Evolutionary conservation across 2,797 vertebrate genomes (phyloP), one percentile per base, ranked within the genome.

Genomic region (Lateolabrax maculatus): DNA sequence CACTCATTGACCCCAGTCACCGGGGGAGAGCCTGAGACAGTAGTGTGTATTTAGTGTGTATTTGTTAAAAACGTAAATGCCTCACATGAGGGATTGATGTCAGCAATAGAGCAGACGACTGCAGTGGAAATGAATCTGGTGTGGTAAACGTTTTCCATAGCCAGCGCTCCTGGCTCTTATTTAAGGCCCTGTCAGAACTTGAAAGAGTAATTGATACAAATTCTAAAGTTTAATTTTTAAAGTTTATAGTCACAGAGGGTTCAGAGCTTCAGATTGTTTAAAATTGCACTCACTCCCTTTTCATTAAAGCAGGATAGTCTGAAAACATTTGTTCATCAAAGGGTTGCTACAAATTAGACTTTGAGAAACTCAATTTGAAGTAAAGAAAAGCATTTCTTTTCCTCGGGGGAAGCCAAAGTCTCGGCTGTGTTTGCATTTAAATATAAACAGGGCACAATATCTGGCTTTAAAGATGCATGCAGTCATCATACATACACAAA

Each of bases 301-400:
- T 93, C 93, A 94, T 94, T 94, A 94, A 90, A 94, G 93, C 84
- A 88, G 89, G 89, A 93, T 88, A 88, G 92, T 94, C 92, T 93
- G 90, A 93, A 93, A 94, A 93, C 92, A 93, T 93, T 93, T 92
- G 90, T 91, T 94, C 93, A 94, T 95, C 93, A 94, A 94, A 95
- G 93, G 92, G 88, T 85, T 91, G 92, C 91, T 89, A 89, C 91
- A 93, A 93, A 95, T 95, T 94, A 94, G 92, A 91, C 90, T 94
- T 91, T 87, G 92, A 91, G 92, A 93, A 94, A 94, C 92, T 94
- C 90, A 90, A 91, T 94, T 95, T 93, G 90, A 93, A 94, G 92
- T 79, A 89, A 94, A 94, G 89, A 92, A 92, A 94, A 91, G 85
- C 63, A 72, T 89, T 89, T 89, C 46, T 81, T 83, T 79, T 84